A percentile compares a stretch with the other conserved stretches of the same genome.
These are phyloP conservation scores for Tuta absoluta DNA, from an alignment of 2,888 invertebrate genomes.

Conservation along the genomic window DNA sequence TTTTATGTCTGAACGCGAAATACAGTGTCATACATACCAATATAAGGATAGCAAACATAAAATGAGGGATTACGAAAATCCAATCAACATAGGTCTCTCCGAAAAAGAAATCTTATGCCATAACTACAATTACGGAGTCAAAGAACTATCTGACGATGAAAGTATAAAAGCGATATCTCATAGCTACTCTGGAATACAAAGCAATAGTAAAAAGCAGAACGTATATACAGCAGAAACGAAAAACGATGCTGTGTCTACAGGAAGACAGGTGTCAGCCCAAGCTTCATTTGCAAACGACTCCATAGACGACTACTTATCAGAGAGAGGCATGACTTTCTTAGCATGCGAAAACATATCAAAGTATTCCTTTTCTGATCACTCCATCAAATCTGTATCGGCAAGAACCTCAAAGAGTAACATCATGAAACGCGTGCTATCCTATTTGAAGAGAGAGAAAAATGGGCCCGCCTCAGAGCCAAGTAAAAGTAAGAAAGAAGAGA, in stretches of 20 bases:
- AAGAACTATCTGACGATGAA: neutral
- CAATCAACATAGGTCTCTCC: constrained; percentile 36
- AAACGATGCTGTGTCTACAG: neutral
- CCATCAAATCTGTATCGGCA: constrained; percentile 47
- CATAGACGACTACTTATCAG: constrained; percentile 65
- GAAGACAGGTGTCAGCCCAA: constrained; percentile 42
- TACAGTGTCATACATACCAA: constrained; percentile 3
- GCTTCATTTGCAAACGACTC: constrained; percentile 67
- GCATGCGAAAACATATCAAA: constrained; percentile 57
- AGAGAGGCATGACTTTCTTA: constrained; percentile 54
- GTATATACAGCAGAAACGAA: neutral
- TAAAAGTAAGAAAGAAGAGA: constrained; percentile 38
- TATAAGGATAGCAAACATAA: neutral
- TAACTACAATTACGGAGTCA: constrained; percentile 46
- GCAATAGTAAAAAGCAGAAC: neutral
- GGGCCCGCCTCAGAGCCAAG: constrained; percentile 62
- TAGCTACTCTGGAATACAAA: neutral
- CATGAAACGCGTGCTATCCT: constrained; percentile 54
- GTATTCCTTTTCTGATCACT: constrained; percentile 51
- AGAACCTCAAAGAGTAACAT: constrained; percentile 66
- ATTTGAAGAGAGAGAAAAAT: constrained; percentile 50
- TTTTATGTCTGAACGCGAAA: constrained; percentile 16
- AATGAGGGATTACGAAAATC: neutral
- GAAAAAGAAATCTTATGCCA: constrained; percentile 61
- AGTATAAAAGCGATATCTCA: neutral